Percentiles rank a stretch among this genome's conserved stretches.
phyloP scores from a whole-genome alignment of 1,140 invertebrate species.

The Neocloeon triangulifer region DNA sequence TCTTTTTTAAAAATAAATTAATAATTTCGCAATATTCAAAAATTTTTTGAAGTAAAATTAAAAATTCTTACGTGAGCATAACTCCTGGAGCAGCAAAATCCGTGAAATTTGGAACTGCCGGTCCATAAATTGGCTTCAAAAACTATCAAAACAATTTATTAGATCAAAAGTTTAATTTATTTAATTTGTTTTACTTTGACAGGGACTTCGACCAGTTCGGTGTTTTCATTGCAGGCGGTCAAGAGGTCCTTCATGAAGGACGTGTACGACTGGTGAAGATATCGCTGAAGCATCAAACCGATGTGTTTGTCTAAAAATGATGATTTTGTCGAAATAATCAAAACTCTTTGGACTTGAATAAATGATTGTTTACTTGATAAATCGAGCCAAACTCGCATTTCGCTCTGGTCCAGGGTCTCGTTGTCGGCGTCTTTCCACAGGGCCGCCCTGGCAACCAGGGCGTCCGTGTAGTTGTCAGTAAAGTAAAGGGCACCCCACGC shows the following conservation, averaged over 20 bases:
- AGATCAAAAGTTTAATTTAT: no score
- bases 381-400: conserved; percentile 22
- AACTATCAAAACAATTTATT: conserved; percentile 27
- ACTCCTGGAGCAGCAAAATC: conserved; percentile 88
- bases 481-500: conserved; percentile 28
- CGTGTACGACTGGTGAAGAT: conserved; percentile 48
- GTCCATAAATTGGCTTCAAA: conserved; percentile 66
- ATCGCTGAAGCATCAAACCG: conserved; percentile 50
- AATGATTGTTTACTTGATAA: conserved; percentile 20
- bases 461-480: conserved; percentile 21
- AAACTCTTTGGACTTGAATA: not conserved
- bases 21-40: not conserved
- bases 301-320: conserved; percentile 67
- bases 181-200: conserved; percentile 11
- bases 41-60: conserved; percentile 4
- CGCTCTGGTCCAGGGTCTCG: conserved; percentile 19
- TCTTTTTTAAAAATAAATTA: no score
- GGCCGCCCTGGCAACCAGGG: conserved; percentile 17
- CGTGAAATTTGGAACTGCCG: conserved; percentile 63
- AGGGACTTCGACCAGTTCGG: conserved; percentile 13
- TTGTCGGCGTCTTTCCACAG: conserved; percentile 17
- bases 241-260: conserved; percentile 29
- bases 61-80: conserved; percentile 51
- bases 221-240: conserved; percentile 13
- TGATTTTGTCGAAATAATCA: not conserved